Conservation (phyloP, 2,888 invertebrate genomes). For the Camptogramma bilineatum region DNA sequence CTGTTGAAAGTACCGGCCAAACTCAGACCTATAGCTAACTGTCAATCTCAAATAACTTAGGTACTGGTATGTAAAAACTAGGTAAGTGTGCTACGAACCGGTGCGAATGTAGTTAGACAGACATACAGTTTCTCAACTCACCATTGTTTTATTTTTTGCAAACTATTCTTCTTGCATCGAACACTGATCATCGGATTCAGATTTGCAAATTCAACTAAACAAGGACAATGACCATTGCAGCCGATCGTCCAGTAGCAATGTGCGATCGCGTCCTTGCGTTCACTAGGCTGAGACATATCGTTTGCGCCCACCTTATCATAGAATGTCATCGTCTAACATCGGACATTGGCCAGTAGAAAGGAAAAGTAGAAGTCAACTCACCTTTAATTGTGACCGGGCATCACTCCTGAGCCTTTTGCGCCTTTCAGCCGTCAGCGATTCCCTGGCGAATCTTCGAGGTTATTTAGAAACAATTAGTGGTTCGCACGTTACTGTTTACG, state of each 20-base stretch:
- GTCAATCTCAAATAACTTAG: slow-evolving; percentile 48
- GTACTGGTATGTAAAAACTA: slow-evolving; percentile 43
- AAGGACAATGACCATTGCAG: slow-evolving; percentile 46
- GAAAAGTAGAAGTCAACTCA: slow-evolving; percentile 60
- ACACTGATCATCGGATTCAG: slow-evolving; percentile 45
- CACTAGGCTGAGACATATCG: slow-evolving; percentile 61
- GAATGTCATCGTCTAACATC: slow-evolving; percentile 74
- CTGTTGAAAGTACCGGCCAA: slow-evolving; percentile 32
- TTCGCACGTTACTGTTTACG: slow-evolving; percentile 72
- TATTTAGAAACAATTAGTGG: slow-evolving; percentile 63
- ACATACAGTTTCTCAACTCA: slow-evolving; percentile 37
- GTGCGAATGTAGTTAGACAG: slow-evolving; percentile 23
- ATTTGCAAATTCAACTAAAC: slow-evolving; percentile 44
- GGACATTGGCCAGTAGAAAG: slow-evolving; percentile 68
- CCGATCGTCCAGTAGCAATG: slow-evolving; percentile 53
- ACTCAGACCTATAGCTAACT: slow-evolving; percentile 48
- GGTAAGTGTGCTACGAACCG: slow-evolving; percentile 38
- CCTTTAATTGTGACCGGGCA: slow-evolving; percentile 71
- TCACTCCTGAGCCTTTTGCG: slow-evolving; percentile 58
- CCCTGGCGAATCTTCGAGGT: slow-evolving; percentile 50
- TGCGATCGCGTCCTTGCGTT: slow-evolving; percentile 76
- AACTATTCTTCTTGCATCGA: slow-evolving; percentile 43
- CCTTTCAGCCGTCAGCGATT: slow-evolving; percentile 51
- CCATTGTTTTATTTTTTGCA: slow-evolving; percentile 49
- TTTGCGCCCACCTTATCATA: slow-evolving; percentile 72